Percentiles rank a stretch among this genome's conserved stretches.
Evolutionary conservation across 2,888 invertebrate species (phyloP).

Genomic region (Crioceris asparagi): DNA sequence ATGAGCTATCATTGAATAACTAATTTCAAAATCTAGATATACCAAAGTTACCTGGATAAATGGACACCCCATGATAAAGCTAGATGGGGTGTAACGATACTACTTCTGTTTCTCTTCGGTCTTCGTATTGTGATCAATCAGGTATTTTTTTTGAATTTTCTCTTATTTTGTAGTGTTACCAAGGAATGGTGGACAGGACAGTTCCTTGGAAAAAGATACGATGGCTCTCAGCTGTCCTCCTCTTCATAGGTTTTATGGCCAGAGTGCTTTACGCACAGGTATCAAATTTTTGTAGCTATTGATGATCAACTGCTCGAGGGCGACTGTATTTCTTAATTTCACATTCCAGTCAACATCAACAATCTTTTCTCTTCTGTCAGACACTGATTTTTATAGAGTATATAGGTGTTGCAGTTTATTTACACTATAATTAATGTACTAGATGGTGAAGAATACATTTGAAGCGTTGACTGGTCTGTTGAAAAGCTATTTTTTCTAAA

Average conservation of each 20-base stretch:
- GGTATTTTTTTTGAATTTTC: slow-evolving; percentile 40
- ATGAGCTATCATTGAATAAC: no score
- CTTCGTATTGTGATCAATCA: slow-evolving; percentile 72
- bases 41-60: slow-evolving; percentile 75
- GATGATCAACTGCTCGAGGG: no score
- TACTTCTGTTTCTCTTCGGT: slow-evolving; percentile 63
- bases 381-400: slow-evolving; percentile 14
- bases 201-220: slow-evolving; percentile 38
- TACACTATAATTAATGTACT: no score
- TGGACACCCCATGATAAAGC: slow-evolving; percentile 74
- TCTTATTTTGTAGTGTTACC: slow-evolving; percentile 39
- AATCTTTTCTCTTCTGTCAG: slow-evolving; percentile 1
- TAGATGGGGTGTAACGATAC: slow-evolving; percentile 68
- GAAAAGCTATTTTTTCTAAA: no score
- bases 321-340: no score
- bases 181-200: slow-evolving; percentile 42
- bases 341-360: background rate
- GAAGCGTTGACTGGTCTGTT: no score
- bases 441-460: no score
- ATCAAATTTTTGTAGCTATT: slow-evolving; percentile 19
- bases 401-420: no score
- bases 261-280: slow-evolving; percentile 40
- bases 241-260: slow-evolving; percentile 36
- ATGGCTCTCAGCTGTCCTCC: slow-evolving; percentile 36
- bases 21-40: no score